These are phyloP conservation scores for Melanophora roralis DNA, from an alignment of 2,888 invertebrate genomes.

Conservation along the genomic window DNA sequence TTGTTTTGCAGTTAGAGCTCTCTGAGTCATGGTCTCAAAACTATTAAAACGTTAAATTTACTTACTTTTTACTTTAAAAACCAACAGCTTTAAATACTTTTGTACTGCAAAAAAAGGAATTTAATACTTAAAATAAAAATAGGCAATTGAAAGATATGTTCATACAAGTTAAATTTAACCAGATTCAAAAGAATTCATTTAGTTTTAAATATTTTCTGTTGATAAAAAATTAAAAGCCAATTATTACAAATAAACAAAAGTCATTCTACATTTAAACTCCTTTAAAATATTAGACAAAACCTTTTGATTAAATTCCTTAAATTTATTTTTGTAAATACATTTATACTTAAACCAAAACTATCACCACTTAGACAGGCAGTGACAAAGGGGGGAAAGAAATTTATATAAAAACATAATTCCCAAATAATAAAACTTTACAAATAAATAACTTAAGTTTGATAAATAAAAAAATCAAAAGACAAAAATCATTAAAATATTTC, in stretches of 20 bases:
- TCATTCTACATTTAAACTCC: too few species aligned
- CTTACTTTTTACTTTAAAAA: constrained; percentile 14
- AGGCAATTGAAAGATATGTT: not conserved
- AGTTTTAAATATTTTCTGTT: constrained; percentile 21
- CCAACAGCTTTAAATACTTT: constrained; percentile 49
- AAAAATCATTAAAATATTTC: constrained; percentile 25
- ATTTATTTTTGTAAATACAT: too few species aligned
- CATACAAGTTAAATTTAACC: constrained; percentile 4
- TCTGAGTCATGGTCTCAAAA: too few species aligned
- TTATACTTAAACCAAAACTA: too few species aligned
- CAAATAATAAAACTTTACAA: not conserved
- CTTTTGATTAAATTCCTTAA: too few species aligned
- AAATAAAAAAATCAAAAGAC: constrained; percentile 10
- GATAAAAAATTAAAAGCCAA: not conserved
- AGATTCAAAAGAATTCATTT: not conserved
- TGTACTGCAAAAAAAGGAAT: not conserved
- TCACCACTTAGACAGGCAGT: constrained; percentile 1
- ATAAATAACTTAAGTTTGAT: constrained; percentile 24
- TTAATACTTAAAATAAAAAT: not conserved
- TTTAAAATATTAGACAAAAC: too few species aligned
- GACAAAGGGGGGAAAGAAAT: not conserved
- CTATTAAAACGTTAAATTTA: not conserved
- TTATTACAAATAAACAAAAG: not conserved
- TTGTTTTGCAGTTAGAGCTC: too few species aligned
- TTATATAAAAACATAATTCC: not conserved